Base-by-base conservation (phyloP, 2,888 invertebrate species). In the Galeopsomyia nigrocyanea region DNA sequence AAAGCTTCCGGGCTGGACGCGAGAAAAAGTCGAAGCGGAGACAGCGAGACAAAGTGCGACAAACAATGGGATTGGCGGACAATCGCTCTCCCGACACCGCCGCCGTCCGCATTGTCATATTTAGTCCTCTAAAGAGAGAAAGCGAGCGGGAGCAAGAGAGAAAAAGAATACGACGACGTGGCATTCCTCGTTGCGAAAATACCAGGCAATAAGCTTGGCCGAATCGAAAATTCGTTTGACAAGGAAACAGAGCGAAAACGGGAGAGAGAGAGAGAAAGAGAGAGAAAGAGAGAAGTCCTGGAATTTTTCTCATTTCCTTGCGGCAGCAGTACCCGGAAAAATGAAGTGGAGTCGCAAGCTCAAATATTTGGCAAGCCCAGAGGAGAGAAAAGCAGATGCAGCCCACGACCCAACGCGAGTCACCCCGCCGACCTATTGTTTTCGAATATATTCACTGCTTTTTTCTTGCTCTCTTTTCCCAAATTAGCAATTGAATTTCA, bases 361-460 rank as follows among this genome's bases (percentile, higher is more conserved):
- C 57, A 69, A 69, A 63, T 69, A 69, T 69, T 69, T 69, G 69
- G 69, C 63, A 67, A 58, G 58, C 13, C 49, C 13, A 46, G n/a
- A 17, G n/a, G 6, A 51, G 64, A 26, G 26, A 26, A 39, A 57
- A 57, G 26, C 67, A 21, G 62, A 49, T 62, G 22, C 50, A 26
- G 46, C 39, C 39, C n/a, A 53, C 47, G n/a, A 16, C 9, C 7
- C 17, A 14, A 17, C 51, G n/a, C n/a, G 26, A 63, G 69, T 69
- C 63, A 69, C 50, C 21, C 62, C 26, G 26, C 50, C 61, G n/a
- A 69, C 50, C 62, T 57, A 69, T 69, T 69, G 69, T 69, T 64
- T 69, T 69, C 63, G 57, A 63, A 69, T 69, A 39, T 39, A 63
- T 63, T 64, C 50, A 22, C 7, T 39, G 13, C 26, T 39, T 39